A percentile compares a stretch with the other conserved stretches of the same genome.
Conservation (phyloP, 2,797 vertebrate species). For the Ammospiza maritima region DNA sequence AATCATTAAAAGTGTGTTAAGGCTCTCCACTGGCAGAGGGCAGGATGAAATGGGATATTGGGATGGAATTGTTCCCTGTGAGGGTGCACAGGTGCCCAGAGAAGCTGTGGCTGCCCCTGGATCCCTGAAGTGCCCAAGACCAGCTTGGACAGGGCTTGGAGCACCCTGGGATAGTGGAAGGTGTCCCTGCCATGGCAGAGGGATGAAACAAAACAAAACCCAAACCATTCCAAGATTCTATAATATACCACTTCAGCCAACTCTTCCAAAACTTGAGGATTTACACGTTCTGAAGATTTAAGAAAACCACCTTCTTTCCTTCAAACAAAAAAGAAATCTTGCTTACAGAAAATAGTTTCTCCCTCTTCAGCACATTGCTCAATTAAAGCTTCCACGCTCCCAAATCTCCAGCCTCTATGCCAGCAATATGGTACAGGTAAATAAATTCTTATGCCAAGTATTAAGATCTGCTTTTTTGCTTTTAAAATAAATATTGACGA, state of each 20-base stretch:
- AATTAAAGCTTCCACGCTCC: neutral
- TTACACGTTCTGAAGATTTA: neutral
- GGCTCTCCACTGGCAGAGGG: neutral
- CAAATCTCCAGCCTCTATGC: neutral
- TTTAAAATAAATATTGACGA: conserved; percentile 15
- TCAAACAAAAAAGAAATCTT: neutral
- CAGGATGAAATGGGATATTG: neutral
- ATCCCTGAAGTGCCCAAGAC: neutral
- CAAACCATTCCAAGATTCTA: neutral
- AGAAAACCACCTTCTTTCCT: neutral
- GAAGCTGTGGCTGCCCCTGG: neutral
- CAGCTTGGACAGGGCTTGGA: rapidly evolving
- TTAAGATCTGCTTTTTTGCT: neutral
- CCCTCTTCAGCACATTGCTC: neutral
- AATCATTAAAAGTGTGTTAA: neutral
- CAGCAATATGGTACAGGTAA: conserved; percentile 27
- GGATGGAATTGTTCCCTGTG: neutral
- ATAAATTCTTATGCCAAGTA: neutral
- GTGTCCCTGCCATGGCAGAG: neutral
- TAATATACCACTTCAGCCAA: neutral
- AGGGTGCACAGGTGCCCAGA: neutral
- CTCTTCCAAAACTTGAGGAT: neutral
- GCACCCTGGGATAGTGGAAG: rapidly evolving
- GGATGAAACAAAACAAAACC: neutral
- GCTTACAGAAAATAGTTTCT: neutral